Percentiles rank a stretch among this genome's conserved stretches.
Conservation (phyloP, 2,113 vertebrate genomes). For the Rhipidura dahli region DNA sequence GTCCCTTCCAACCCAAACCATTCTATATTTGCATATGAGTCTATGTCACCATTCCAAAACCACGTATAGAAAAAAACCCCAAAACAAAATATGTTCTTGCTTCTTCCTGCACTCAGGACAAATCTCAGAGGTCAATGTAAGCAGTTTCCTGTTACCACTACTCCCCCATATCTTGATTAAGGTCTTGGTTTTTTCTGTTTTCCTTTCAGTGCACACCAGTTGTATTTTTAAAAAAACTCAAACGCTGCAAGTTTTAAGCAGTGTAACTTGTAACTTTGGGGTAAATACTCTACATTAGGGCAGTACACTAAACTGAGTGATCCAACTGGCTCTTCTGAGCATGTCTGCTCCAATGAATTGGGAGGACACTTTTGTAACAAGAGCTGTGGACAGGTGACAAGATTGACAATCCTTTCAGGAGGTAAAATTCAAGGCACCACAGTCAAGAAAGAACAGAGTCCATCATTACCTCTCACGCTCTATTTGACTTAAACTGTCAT, state of each 20-base stretch:
- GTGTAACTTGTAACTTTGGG: not conserved
- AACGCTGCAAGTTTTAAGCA: not conserved
- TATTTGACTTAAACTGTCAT: conserved; percentile 91
- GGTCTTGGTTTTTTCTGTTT: not conserved
- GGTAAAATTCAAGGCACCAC: not conserved
- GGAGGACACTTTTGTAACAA: not conserved
- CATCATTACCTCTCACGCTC: conserved; percentile 87
- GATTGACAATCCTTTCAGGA: not conserved
- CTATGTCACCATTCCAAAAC: not conserved
- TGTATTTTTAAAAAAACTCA: not conserved
- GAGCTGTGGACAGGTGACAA: not conserved
- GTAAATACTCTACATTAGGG: not conserved
- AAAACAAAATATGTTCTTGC: not conserved
- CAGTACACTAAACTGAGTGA: not conserved
- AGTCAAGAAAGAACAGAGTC: not conserved
- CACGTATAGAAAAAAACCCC: not conserved
- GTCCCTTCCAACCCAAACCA: not conserved
- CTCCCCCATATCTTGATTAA: not conserved
- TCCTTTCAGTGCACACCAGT: not conserved
- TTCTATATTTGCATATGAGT: not conserved
- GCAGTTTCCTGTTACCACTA: not conserved
- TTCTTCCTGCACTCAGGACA: not conserved
- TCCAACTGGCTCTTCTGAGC: not conserved
- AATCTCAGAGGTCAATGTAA: not conserved
- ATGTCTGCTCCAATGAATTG: not conserved